Evolutionary conservation across 2,888 invertebrate genomes (phyloP), one percentile per base, ranked within the genome.

Genomic region (Ashinkailepas kermadecensis): DNA sequence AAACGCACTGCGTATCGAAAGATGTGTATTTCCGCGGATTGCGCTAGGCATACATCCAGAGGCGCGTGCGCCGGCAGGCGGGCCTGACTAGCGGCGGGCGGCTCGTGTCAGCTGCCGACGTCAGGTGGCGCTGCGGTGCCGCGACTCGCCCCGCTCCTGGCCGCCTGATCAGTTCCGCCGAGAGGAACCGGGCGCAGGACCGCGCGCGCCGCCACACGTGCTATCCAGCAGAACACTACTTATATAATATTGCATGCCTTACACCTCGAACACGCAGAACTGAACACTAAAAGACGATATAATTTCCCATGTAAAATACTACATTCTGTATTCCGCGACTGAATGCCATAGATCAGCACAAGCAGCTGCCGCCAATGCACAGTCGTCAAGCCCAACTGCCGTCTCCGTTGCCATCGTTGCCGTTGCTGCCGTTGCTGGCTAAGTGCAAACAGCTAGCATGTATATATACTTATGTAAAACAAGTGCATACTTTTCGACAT

Each of bases 301-400:
- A 74, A 56, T 74, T 74, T 74, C 74, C 74, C 74, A 74, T 74
- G 74, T 74, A 74, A 74, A 74, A 74, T 74, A 74, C 74, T 74
- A 74, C 21, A 74, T 74, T 21, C 74, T 74, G 54, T 54, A 25
- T 74, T 25, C 10, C 54, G 11, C 56, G 70, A 54, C 74, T 54
- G 74, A 74, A 74, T 74, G 74, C 74, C 56, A 23, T 74, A 74
- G 56, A 54, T 56, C 59, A 15, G 74, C 74, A 74, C 54, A 74
- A 74, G 74, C 74, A 54, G 74, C 54, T 74, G 74, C 74, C 74
- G 54, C 74, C 18, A 23, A 74, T 56, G 74, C 74, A 56, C 74
- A 74, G 13, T 39, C 25, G 15, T 39, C 70, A 70, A 70, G 70
- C 70, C 39, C 25, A 11, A 11, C 39, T 70, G 70, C 70, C 70